Percentiles rank a stretch among this genome's conserved stretches.
Evolutionary conservation across 2,888 invertebrate species (phyloP).

Genomic region (Tipula vernalis): DNA sequence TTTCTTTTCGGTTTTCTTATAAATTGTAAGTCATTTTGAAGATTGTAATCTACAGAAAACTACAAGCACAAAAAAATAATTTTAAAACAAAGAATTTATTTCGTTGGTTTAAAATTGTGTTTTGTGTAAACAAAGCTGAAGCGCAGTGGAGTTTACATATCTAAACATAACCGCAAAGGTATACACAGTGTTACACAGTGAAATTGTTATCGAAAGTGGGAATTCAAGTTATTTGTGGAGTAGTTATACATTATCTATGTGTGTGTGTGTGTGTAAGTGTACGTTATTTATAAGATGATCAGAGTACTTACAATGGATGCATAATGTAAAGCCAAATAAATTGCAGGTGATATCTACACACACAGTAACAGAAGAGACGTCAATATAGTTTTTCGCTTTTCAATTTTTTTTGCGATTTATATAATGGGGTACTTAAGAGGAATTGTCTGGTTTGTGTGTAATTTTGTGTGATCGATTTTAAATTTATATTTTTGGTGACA

Average conservation of each 20-base stretch:
- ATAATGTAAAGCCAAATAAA: background rate
- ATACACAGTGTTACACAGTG: background rate
- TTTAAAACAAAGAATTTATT: background rate
- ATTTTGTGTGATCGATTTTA: background rate
- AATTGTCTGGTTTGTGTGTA: background rate
- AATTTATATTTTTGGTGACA: background rate
- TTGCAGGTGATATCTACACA: background rate
- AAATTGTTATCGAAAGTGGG: background rate
- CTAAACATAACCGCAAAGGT: background rate
- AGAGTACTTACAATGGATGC: background rate
- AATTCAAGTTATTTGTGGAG: background rate
- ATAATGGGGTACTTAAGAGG: background rate
- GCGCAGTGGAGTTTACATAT: background rate
- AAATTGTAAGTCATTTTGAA: background rate
- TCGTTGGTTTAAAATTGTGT: background rate
- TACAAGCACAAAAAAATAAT: background rate
- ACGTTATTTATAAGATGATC: background rate
- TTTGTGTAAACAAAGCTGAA: background rate
- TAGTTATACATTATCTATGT: background rate
- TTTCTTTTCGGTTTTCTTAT: background rate
- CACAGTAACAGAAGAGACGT: background rate
- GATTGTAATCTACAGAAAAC: background rate
- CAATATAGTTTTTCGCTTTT: background rate
- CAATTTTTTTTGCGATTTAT: background rate
- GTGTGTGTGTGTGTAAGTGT: background rate